These are phyloP conservation scores for Megamerina dolium DNA, from an alignment of 2,888 invertebrate genomes.

Conservation along the genomic window DNA sequence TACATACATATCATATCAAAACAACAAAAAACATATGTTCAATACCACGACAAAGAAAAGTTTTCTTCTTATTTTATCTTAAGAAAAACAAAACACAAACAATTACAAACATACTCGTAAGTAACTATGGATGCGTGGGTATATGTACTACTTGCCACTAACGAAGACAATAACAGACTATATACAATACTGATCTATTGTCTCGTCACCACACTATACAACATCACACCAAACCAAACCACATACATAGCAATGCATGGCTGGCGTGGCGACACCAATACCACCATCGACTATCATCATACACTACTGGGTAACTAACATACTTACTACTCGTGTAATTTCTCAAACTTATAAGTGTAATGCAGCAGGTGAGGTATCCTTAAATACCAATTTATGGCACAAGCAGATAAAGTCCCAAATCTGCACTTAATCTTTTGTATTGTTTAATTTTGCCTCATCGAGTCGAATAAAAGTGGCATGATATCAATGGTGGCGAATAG, in stretches of 20 bases:
- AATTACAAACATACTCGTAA: slow-evolving; percentile 1
- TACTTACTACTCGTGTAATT: too few relatives aligned
- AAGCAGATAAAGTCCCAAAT: slow-evolving; percentile 48
- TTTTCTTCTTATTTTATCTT: slow-evolving; percentile 15
- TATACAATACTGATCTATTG: slow-evolving; percentile 11
- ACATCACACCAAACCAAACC: slow-evolving; percentile 21
- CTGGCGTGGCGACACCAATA: not conserved
- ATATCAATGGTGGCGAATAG: not conserved
- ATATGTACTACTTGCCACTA: too few relatives aligned
- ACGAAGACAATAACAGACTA: too few relatives aligned
- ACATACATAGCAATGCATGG: slow-evolving; percentile 18
- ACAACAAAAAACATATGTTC: slow-evolving; percentile 9
- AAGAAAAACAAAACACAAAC: not conserved
- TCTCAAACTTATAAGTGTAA: too few relatives aligned
- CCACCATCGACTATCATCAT: too few relatives aligned
- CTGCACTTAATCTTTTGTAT: slow-evolving; percentile 49
- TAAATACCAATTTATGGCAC: slow-evolving; percentile 48
- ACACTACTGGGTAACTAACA: too few relatives aligned
- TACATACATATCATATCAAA: slow-evolving; percentile 5
- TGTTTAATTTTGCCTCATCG: slow-evolving; percentile 48
- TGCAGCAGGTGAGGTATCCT: slow-evolving; percentile 39
- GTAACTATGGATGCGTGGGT: not conserved
- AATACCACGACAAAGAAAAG: slow-evolving; percentile 10
- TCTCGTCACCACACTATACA: slow-evolving; percentile 17
- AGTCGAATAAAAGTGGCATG: slow-evolving; percentile 19